Percentiles rank a stretch among this genome's conserved stretches.
phyloP scores from a whole-genome alignment of 2,113 vertebrate species.

The Plestiodon gilberti region DNA sequence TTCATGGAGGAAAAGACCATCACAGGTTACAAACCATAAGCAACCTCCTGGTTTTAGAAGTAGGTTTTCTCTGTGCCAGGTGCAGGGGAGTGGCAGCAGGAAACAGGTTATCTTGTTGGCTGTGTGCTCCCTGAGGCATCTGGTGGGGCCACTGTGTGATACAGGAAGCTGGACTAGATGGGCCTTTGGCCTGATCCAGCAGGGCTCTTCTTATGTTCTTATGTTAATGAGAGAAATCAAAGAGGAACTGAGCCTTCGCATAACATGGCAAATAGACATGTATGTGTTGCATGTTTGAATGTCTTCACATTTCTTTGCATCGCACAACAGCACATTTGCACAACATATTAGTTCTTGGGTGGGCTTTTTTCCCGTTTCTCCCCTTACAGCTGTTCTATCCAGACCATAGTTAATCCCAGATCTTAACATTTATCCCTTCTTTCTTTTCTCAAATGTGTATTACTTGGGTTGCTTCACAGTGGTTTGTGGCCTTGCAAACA shows the following conservation, averaged over 20 bases:
- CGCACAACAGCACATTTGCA: neutral
- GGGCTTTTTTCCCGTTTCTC: neutral
- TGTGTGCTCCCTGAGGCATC: too few species aligned
- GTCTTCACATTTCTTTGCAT: neutral
- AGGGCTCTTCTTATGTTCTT: too few species aligned
- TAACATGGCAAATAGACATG: neutral
- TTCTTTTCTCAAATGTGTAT: neutral
- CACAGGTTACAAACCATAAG: too few species aligned
- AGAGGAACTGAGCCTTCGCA: neutral
- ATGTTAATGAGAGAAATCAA: too few species aligned
- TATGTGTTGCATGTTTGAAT: neutral
- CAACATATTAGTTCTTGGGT: neutral
- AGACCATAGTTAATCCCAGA: neutral
- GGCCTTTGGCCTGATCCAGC: too few species aligned
- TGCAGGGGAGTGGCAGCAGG: too few species aligned
- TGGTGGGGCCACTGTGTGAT: too few species aligned
- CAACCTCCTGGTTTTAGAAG: neutral
- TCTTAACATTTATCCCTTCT: neutral
- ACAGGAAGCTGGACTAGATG: too few species aligned
- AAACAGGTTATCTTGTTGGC: too few species aligned
- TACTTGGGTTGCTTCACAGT: neutral
- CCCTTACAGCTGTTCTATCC: neutral
- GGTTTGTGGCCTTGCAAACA: conserved; percentile 6
- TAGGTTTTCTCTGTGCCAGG: too few species aligned
- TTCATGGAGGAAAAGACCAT: too few species aligned